Evolutionary conservation across 2,113 vertebrate genomes (phyloP).

Genomic region (Rattus norvegicus): GRCr8 NC_086033.1:78813501-78814000

Average conservation of each 20-base stretch:
- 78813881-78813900: slow-evolving; percentile 53
- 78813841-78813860: slow-evolving; percentile 71
- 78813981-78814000: slow-evolving; percentile 35
- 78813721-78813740: neutral
- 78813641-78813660: slow-evolving; percentile 45
- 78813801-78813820: slow-evolving; percentile 57
- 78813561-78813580: slow-evolving; percentile 47
- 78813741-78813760: slow-evolving; percentile 42
- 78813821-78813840: slow-evolving; percentile 38
- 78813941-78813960: slow-evolving; percentile 67
- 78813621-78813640: slow-evolving; percentile 67
- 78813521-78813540: slow-evolving; percentile 42
- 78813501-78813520: slow-evolving; percentile 58
- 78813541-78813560: slow-evolving; percentile 58
- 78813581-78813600: slow-evolving; percentile 62
- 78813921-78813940: slow-evolving; percentile 35
- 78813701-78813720: slow-evolving; percentile 51
- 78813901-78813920: slow-evolving; percentile 60
- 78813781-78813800: slow-evolving; percentile 61
- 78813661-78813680: slow-evolving; percentile 46
- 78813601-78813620: slow-evolving; percentile 66
- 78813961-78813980: slow-evolving; percentile 23
- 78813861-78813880: slow-evolving; percentile 49
- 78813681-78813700: slow-evolving; percentile 57
- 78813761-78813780: slow-evolving; percentile 63